A percentile compares a stretch with the other conserved stretches of the same genome.
Evolutionary conservation across 1,140 invertebrate species (phyloP).

Genomic region (Druon quercuslanigerum): DNA sequence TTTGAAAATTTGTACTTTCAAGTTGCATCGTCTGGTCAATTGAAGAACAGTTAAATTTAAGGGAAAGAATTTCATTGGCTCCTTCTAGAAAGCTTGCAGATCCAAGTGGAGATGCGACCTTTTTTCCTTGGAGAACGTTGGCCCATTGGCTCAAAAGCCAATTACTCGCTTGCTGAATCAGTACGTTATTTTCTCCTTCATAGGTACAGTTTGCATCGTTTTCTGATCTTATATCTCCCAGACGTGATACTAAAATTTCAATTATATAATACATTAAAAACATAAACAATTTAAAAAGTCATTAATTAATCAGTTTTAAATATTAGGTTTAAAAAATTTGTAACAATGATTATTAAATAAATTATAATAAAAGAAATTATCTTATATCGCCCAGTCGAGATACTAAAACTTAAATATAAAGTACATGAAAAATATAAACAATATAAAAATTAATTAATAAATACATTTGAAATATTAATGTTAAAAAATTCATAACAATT

Average conservation of each 20-base stretch:
- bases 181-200: constrained; percentile 97
- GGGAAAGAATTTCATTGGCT: constrained; percentile 73
- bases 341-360: too few relatives aligned
- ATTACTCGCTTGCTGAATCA: constrained; percentile 96
- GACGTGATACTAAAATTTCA: constrained; percentile 38
- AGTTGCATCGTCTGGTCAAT: constrained; percentile 70
- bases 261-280: neutral
- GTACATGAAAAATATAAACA: too few relatives aligned
- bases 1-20: constrained; percentile 76
- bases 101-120: constrained; percentile 78
- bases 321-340: too few relatives aligned
- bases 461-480: too few relatives aligned
- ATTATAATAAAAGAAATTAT: too few relatives aligned
- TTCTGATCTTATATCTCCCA: constrained; percentile 82
- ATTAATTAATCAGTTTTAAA: too few relatives aligned
- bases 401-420: too few relatives aligned
- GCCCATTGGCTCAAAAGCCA: constrained; percentile 85
- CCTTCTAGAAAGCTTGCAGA: constrained; percentile 80
- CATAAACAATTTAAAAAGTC: too few relatives aligned
- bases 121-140: constrained; percentile 69
- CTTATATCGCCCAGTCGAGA: too few relatives aligned
- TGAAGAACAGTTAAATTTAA: constrained; percentile 73
- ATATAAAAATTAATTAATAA: too few relatives aligned
- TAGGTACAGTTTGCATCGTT: constrained; percentile 96
- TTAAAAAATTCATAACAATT: too few relatives aligned